Evolutionary conservation across 2,113 vertebrate species (phyloP).

Genomic region (Pomatorhinus ruficollis): DNA sequence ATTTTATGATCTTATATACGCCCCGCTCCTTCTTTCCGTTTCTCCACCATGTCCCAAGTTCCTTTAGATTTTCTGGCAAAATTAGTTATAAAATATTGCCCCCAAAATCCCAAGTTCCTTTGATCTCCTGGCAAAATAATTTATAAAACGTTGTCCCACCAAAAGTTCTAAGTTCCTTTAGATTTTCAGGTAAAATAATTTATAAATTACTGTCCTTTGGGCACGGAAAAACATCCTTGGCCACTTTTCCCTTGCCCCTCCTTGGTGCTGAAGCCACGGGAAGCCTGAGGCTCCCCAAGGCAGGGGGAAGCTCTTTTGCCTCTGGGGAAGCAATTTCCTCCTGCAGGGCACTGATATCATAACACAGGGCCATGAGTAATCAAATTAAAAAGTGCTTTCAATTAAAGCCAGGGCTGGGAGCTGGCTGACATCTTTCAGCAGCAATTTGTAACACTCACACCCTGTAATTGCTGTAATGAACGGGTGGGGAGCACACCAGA

Average conservation of each 20-base stretch:
- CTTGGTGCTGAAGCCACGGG: not conserved
- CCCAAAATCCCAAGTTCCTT: not conserved
- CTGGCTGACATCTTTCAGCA: not conserved
- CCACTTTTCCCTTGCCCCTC: not conserved
- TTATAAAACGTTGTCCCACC: not conserved
- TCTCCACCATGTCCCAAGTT: not conserved
- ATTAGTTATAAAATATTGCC: not conserved
- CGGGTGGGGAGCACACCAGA: not conserved
- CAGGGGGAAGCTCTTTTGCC: not conserved
- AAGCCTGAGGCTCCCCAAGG: not conserved
- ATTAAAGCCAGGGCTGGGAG: not conserved
- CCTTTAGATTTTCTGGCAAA: not conserved
- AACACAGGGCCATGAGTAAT: not conserved
- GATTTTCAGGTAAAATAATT: not conserved
- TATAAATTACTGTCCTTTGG: not conserved
- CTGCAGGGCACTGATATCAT: not conserved
- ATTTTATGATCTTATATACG: accelerated
- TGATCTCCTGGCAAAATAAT: not conserved
- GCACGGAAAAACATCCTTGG: not conserved
- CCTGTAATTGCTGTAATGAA: conserved; percentile 18
- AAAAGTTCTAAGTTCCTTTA: not conserved
- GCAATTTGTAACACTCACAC: not conserved
- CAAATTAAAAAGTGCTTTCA: conserved; percentile 5
- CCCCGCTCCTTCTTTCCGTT: not conserved
- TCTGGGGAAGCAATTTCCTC: not conserved